Conservation (phyloP, 2,888 invertebrate genomes). For the Trachelus iudaicus region DNA sequence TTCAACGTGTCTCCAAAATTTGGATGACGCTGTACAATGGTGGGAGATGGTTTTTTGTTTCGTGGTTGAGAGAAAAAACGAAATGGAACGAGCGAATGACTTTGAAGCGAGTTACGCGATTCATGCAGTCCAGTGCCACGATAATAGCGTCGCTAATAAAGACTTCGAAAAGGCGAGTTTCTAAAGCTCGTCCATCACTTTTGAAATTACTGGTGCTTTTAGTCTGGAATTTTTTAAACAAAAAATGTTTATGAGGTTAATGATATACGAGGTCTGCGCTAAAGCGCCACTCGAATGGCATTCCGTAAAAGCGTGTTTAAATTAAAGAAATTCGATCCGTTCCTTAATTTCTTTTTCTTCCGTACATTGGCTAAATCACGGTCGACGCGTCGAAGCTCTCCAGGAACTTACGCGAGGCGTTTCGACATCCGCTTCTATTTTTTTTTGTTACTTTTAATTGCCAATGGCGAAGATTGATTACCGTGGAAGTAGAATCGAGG, state of each 20-base stretch:
- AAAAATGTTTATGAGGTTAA: neutral
- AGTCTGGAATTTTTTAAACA: neutral
- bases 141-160: neutral
- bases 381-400: neutral
- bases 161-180: neutral
- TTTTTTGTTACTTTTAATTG: neutral
- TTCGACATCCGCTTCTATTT: neutral
- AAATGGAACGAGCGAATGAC: neutral
- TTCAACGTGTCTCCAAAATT: neutral
- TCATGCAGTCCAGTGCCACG: neutral
- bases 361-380: neutral
- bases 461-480: neutral
- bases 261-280: neutral
- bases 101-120: neutral
- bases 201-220: neutral
- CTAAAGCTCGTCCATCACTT: no score
- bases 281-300: neutral
- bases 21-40: neutral
- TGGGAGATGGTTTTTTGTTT: neutral
- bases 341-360: neutral
- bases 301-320: neutral
- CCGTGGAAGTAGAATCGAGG: neutral
- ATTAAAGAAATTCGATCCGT: neutral
- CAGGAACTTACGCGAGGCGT: neutral
- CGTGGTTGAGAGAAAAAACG: neutral